Percentiles rank a stretch among this genome's conserved stretches.
These are phyloP conservation scores for Epistrophella euchroma DNA, from an alignment of 2,888 invertebrate genomes.

Conservation along the genomic window DNA sequence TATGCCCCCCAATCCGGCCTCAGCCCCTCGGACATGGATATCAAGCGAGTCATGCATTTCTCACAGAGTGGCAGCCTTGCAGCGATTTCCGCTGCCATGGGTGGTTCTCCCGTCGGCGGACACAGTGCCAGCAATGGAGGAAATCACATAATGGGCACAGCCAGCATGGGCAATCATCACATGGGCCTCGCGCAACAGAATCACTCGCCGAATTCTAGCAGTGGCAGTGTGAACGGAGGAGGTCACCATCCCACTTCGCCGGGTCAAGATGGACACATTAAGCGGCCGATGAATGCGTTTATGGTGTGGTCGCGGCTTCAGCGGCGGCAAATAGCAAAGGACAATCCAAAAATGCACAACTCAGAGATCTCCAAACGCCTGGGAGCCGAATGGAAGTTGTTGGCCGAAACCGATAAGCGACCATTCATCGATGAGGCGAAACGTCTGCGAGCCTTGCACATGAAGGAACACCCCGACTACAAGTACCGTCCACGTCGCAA, in stretches of 20 bases:
- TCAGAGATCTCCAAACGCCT: slow-evolving; percentile 95
- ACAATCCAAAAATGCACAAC: slow-evolving; percentile 97
- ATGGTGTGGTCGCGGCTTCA: slow-evolving; percentile 98
- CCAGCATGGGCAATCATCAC: slow-evolving; percentile 81
- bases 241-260: slow-evolving; percentile 81
- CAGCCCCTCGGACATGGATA: slow-evolving; percentile 82
- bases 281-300: slow-evolving; percentile 98
- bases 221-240: slow-evolving; percentile 70
- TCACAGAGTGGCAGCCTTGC: slow-evolving; percentile 82
- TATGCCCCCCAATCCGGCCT: slow-evolving; percentile 81
- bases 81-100: slow-evolving; percentile 83
- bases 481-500: slow-evolving; percentile 94
- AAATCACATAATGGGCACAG: slow-evolving; percentile 80
- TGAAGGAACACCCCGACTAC: slow-evolving; percentile 96
- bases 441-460: slow-evolving; percentile 92
- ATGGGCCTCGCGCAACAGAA: slow-evolving; percentile 80
- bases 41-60: slow-evolving; percentile 83
- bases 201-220: slow-evolving; percentile 81
- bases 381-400: slow-evolving; percentile 96
- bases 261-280: slow-evolving; percentile 91
- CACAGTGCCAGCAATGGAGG: slow-evolving; percentile 79
- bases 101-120: slow-evolving; percentile 81
- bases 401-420: slow-evolving; percentile 93
- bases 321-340: slow-evolving; percentile 95
- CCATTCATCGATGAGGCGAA: slow-evolving; percentile 98